Base-by-base conservation (phyloP, 2,113 vertebrate genomes). In the Telmatochromis sp. region DNA sequence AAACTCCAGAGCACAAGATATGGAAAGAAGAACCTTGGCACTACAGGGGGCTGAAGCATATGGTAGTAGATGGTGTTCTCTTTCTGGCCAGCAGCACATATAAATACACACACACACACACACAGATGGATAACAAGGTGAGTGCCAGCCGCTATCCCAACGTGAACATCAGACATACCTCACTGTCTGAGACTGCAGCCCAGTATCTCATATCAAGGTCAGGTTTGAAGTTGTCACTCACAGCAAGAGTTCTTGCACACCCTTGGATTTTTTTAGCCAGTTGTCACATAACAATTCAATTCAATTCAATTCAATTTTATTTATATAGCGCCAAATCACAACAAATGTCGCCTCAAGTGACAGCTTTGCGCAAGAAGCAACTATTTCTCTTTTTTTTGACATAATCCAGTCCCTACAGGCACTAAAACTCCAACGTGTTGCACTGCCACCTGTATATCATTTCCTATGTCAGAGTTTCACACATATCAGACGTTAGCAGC, bases 1-100 rank as follows among this genome's bases (percentile, higher is more conserved):
- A 86, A 89, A 65, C 54, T 53, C 19, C 47, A 73, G 73, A 83
- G 70, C 79, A 60, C 40, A 90, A 84, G 89, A 90, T 89, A 93
- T 90, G 90, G 86, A 90, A 92, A 89, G 88, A 89, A 28, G 89
- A 93, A 82, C 81, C 54, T 5, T 89, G 86, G 82, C 87, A 79
- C 78, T 75, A 15, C 87, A 87, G 63, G 33, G 83, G 37, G 75
- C 60, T 90, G 47, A 83, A 84, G 87, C 92, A 95, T 90, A 81
- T 82, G 89, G 89, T 90, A 92, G 55, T 91, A 94, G 93, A 94
- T 92, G 92, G 93, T 87, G 85, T 81, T 94, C 80, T 78, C 87
- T 85, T 86, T 88, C 75, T 49, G 60, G 87, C 89, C 91, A 87
- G 49, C 42, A 63, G 33, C 79, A 23, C 87, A 88, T 86, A 89